A percentile compares a stretch with the other conserved stretches of the same genome.
These are phyloP conservation scores for Trisateles emortualis DNA, from an alignment of 2,888 invertebrate genomes.

Conservation along the genomic window DNA sequence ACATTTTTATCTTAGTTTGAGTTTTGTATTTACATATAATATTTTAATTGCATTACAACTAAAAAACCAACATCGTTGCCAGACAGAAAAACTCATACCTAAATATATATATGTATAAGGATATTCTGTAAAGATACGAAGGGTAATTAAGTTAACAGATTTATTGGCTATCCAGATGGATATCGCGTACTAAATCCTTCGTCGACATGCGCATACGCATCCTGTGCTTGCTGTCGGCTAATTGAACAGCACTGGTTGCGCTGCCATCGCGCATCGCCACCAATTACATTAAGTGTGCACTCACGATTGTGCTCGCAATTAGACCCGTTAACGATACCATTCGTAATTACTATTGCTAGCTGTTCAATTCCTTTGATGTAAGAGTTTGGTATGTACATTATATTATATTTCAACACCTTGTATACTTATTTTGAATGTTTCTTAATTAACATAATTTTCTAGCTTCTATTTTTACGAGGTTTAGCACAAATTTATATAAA, in stretches of 20 bases:
- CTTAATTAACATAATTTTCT: too few relatives aligned
- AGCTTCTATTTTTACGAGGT: too few relatives aligned
- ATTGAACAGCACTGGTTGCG: slow-evolving; percentile 4
- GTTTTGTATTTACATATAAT: too few relatives aligned
- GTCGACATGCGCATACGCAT: background rate
- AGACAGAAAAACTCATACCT: too few relatives aligned
- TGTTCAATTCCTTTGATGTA: background rate
- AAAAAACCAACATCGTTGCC: too few relatives aligned
- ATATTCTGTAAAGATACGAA: background rate
- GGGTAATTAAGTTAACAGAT: background rate
- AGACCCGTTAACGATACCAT: slow-evolving; percentile 5
- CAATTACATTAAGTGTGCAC: slow-evolving; percentile 10
- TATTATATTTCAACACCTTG: background rate
- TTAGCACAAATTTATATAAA: too few relatives aligned
- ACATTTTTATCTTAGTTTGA: too few relatives aligned
- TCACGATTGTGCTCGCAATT: slow-evolving; percentile 15
- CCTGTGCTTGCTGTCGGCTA: background rate
- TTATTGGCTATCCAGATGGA: background rate
- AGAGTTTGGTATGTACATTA: background rate
- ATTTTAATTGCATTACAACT: too few relatives aligned
- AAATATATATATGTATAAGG: too few relatives aligned
- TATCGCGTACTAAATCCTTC: background rate
- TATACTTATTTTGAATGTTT: background rate
- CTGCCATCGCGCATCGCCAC: background rate
- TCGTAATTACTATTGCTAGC: background rate